phyloP scores from a whole-genome alignment of 2,888 invertebrate genomes.

The Acanthoscelides obtectus region DNA sequence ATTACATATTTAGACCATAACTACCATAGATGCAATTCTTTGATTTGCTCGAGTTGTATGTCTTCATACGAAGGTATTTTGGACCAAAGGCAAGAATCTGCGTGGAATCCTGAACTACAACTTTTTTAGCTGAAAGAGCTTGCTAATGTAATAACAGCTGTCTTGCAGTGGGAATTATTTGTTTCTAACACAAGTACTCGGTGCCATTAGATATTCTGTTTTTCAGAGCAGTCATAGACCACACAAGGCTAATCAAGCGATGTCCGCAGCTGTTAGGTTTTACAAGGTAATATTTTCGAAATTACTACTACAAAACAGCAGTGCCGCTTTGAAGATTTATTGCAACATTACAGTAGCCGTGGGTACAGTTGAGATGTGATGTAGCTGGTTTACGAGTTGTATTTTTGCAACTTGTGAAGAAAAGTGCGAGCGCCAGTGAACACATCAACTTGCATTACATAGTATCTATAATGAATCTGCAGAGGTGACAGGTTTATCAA shows the following conservation, averaged over 20 bases:
- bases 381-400: not conserved
- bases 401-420: not conserved
- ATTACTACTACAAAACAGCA: not conserved
- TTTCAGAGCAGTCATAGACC: not conserved
- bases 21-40: too few species aligned
- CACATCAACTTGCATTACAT: not conserved
- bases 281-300: not conserved
- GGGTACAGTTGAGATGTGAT: not conserved
- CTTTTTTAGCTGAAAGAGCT: too few species aligned
- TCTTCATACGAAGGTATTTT: too few species aligned
- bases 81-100: too few species aligned
- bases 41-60: too few species aligned
- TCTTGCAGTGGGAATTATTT: too few species aligned
- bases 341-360: not conserved
- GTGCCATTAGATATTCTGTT: too few species aligned
- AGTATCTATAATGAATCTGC: not conserved
- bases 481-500: not conserved
- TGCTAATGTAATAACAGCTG: too few species aligned
- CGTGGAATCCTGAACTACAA: too few species aligned
- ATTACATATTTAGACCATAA: too few species aligned
- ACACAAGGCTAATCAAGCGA: not conserved
- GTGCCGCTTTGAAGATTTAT: not conserved
- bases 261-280: not conserved
- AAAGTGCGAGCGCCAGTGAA: not conserved
- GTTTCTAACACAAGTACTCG: too few species aligned